Percentiles rank a stretch among this genome's conserved stretches.
These are phyloP conservation scores for Rhingia campestris DNA, from an alignment of 2,888 invertebrate genomes.

Conservation along the genomic window DNA sequence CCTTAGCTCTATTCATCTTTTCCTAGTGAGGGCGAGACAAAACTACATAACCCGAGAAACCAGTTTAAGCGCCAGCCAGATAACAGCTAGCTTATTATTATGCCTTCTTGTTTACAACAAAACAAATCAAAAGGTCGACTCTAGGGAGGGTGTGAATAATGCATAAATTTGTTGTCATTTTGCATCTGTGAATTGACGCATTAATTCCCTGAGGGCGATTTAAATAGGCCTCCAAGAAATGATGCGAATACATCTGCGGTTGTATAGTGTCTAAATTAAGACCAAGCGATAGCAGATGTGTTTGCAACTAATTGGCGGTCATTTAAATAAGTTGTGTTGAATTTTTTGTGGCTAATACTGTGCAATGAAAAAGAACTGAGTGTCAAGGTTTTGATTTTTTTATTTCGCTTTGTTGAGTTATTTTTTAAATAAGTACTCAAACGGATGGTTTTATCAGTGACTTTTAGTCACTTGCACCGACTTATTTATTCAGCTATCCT, in stretches of 20 bases:
- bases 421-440: no score
- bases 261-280: background rate
- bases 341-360: background rate
- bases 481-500: no score
- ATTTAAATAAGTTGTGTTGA: background rate
- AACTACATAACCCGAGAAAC: constrained; percentile 7
- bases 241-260: background rate
- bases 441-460: no score
- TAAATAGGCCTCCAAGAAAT: background rate
- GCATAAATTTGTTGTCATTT: background rate
- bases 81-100: background rate
- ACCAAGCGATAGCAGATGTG: background rate
- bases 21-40: constrained; percentile 16
- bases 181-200: background rate
- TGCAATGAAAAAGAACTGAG: no score
- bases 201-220: background rate
- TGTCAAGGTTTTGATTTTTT: no score
- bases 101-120: background rate
- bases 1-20: background rate
- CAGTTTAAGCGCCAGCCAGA: constrained; percentile 32
- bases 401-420: no score
- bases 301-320: background rate
- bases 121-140: background rate
- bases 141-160: background rate
- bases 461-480: no score